Percentiles rank a stretch among this genome's conserved stretches.
Conservation (phyloP, 1,140 invertebrate species). For the Paralvinella palmiformis region DNA sequence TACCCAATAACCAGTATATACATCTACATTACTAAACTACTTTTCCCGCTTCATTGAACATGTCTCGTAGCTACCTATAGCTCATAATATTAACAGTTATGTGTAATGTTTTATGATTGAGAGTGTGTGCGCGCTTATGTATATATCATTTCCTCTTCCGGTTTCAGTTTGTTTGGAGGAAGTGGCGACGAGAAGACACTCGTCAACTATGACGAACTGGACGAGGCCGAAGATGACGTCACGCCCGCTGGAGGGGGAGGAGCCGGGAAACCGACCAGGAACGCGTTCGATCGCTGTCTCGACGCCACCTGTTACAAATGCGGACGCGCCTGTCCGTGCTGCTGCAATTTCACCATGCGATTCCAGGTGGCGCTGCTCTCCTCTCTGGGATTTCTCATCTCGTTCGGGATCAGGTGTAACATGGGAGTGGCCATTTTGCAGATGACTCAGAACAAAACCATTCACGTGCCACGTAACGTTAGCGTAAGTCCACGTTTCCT, state of each 20-base stretch:
- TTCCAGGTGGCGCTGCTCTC: slow-evolving; percentile 45
- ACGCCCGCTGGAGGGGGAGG: slow-evolving; percentile 14
- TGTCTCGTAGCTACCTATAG: too few species aligned
- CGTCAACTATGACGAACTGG: slow-evolving; percentile 48
- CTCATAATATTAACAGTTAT: too few species aligned
- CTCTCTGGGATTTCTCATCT: slow-evolving; percentile 49
- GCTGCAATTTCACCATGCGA: slow-evolving; percentile 20
- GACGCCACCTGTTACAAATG: background rate
- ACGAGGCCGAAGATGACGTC: slow-evolving; percentile 42
- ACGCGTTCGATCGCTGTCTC: slow-evolving; percentile 6
- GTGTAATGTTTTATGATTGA: too few species aligned
- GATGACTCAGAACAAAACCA: slow-evolving; percentile 55
- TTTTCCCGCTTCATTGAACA: too few species aligned
- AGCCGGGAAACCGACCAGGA: slow-evolving; percentile 12
- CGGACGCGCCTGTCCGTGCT: background rate
- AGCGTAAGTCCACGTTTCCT: background rate
- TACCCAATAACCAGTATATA: too few species aligned
- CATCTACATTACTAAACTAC: too few species aligned
- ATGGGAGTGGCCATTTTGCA: slow-evolving; percentile 91
- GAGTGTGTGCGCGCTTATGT: too few species aligned
- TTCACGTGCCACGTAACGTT: too few species aligned
- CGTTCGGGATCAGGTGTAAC: slow-evolving; percentile 62
- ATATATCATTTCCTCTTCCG: too few species aligned
- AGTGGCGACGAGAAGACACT: slow-evolving; percentile 46
- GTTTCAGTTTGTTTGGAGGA: slow-evolving; percentile 42